Conservation (phyloP, 1,140 invertebrate species). For the Temnothorax nylanderi region DNA sequence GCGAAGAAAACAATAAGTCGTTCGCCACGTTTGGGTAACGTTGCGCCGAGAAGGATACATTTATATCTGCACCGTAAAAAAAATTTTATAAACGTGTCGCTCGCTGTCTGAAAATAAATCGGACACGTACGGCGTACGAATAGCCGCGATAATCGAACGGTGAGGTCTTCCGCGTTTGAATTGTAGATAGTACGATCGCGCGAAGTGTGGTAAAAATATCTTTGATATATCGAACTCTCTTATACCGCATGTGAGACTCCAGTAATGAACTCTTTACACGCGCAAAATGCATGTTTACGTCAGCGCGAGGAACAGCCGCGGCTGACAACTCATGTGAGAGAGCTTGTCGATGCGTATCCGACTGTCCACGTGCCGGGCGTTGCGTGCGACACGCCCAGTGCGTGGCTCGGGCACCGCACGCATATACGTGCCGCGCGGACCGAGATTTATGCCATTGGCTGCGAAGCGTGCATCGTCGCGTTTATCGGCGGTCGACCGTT, state of each 20-base stretch:
- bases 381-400: constrained; percentile 78
- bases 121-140: constrained; percentile 9
- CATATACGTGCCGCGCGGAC: constrained; percentile 73
- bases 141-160: background rate
- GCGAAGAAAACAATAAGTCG: constrained; percentile 44
- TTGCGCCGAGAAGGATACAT: background rate
- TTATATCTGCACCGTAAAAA: constrained; percentile 20
- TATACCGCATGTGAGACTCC: no score
- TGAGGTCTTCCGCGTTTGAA: background rate
- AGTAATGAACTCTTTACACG: background rate
- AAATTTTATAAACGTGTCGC: constrained; percentile 21
- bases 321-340: constrained; percentile 58
- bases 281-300: constrained; percentile 48
- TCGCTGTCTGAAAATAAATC: constrained; percentile 1
- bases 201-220: background rate
- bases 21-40: constrained; percentile 19
- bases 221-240: background rate
- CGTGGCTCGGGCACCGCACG: constrained; percentile 72
- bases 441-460: constrained; percentile 77
- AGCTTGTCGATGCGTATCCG: constrained; percentile 73
- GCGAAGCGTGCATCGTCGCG: constrained; percentile 68
- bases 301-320: constrained; percentile 49
- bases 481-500: constrained; percentile 65
- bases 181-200: background rate
- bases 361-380: constrained; percentile 77